Conservation (phyloP, 92 coral and sea anemone genomes). For the Zoanthus sociatus region DNA sequence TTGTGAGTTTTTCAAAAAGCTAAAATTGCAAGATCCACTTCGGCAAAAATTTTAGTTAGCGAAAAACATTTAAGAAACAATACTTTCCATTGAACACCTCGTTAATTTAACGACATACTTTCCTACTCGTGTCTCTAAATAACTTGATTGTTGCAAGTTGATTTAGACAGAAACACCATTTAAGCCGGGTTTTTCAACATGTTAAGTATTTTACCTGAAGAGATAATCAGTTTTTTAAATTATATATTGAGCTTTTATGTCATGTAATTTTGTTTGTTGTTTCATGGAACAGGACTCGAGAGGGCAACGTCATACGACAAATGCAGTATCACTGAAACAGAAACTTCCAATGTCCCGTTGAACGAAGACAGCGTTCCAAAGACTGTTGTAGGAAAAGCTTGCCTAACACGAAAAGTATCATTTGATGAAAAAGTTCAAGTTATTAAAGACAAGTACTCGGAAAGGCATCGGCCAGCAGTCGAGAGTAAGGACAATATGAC, state of each 20-base stretch:
- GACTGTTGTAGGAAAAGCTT: constrained; percentile 24
- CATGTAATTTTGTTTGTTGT: not conserved
- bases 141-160: no score
- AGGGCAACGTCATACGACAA: constrained; percentile 57
- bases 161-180: no score
- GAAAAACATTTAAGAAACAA: no score
- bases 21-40: no score
- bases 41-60: no score
- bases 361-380: constrained; percentile 1
- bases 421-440: constrained; percentile 74
- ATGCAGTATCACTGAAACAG: constrained; percentile 51
- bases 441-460: constrained; percentile 37
- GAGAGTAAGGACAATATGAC: constrained; percentile 2
- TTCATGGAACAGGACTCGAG: constrained; percentile 53
- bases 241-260: not conserved
- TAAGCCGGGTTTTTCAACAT: no score
- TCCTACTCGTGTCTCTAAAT: no score
- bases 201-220: no score
- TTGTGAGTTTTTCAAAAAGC: no score
- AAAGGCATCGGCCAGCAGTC: constrained; percentile 11
- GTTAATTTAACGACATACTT: no score
- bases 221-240: not conserved
- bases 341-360: constrained; percentile 13
- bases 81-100: no score
- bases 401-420: constrained; percentile 67